Evolutionary conservation across 2,797 vertebrate species (phyloP), one percentile per base, ranked within the genome.

Genomic region (Diceros bicornis): DNA sequence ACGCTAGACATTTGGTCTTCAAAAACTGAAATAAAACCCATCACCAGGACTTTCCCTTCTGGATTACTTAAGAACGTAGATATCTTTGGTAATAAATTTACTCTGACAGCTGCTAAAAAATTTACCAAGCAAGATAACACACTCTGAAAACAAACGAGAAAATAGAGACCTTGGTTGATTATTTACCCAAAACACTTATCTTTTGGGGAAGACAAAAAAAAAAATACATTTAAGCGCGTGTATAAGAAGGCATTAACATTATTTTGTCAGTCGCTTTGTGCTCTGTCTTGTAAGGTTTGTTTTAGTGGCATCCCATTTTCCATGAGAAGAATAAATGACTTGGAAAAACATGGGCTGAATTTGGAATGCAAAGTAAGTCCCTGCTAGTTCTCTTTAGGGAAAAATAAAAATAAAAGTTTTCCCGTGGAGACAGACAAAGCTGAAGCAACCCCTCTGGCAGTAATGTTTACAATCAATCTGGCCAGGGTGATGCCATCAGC

Each of bases 81-180:
- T 96, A 94, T 98, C 96, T 96, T 96, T 97, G 94, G 77, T 98
- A 98, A 98, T 98, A 98, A 98, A 99, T 99, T 98, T 97, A 97
- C 97, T 98, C 93, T 98, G 98, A 98, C 98, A 99, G 98, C 98
- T 99, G 95, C 97, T 98, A 98, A 99, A 98, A 99, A 97, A 97
- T 98, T 98, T 98, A 98, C 98, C 97, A 98, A 98, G 96, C 97
- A 97, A 97, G 85, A 98, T 97, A 98, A 98, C 97, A 98, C 84
- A 96, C 82, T 97, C 72, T 94, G 97, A 98, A 98, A 98, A 92
- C 92, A 98, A 98, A 98, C 94, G 7, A 98, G 96, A 97, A 92
- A 93, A 87, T 81, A 96, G 96, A 98, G 96, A 96, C 86, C n/a
- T 95, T 89, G 37, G 89, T 55, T 96, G 86, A 94, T 97, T 98